Base-by-base conservation (phyloP, 2,797 vertebrate species). In the Phaenicophaeus curvirostris region DNA sequence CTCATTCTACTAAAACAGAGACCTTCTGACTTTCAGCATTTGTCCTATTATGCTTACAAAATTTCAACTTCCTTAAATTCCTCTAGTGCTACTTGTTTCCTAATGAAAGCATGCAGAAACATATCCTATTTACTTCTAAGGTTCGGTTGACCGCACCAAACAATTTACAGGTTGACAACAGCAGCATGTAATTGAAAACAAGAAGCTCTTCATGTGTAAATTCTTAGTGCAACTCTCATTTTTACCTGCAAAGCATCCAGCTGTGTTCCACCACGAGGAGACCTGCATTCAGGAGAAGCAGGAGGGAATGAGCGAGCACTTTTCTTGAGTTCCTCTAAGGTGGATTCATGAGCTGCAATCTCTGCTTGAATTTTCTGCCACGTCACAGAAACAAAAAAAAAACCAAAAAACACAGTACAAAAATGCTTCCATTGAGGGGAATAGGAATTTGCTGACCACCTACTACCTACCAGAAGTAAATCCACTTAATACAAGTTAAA, bases 161-260 rank as follows among this genome's bases (percentile, higher is more conserved):
- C 20, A 58, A 76, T 63, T 66, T 53, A 50, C 14, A 83, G 44
- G 15, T 28, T 78, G 59, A 89, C 15, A 74, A 35, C 2, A 75
- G 42, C 15, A 86, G 42, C 3, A 4, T n/a, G 9, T 23, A 78
- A 44, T 12, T 86, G 63, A 66, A 86, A 79, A 74, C 3, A 25
- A 65, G 30, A 25, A 73, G 37, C 8, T 84, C 42, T 76, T 54
- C 15, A 16, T 15, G 37, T 42, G n/a, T 69, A n/a, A 78, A 62
- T 82, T 85, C 37, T n/a, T 71, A 54, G 13, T 13, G 28, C 0
- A 1, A 69, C n/a, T 54, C 11, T 17, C 46, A 75, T 67, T 62
- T 31, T 96, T 95, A 99, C 99, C 99, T 99, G 99, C 42, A 99
- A 96, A 51, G 98, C 98, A 91, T 99, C 99, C 97, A 99, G 94